Base-by-base conservation (phyloP, 2,113 vertebrate species). In the Poeciliopsis turrubarensis region DNA sequence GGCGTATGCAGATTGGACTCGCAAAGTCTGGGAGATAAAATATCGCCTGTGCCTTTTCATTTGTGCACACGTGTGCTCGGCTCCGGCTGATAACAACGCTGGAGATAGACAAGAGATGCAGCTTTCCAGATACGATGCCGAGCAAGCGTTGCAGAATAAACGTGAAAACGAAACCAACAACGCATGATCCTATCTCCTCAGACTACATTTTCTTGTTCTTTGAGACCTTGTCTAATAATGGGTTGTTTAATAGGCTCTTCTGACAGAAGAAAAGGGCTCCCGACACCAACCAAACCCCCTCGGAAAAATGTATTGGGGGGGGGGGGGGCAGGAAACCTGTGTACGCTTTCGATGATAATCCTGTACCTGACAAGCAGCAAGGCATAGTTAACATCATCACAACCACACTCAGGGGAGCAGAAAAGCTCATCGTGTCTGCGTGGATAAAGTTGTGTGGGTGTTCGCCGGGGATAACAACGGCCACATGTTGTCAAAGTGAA, bases 241-340 rank as follows among this genome's bases (percentile, higher is more conserved):
- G 67, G 70, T 63, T 47, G n/a, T 89, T 89, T 87, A 92, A 91
- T 88, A 78, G 83, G 87, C 90, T 86, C 70, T 72, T 85, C 82
- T 85, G 87, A 90, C 88, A 84, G 78, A 89, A 79, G 85, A 84
- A 88, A 87, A 82, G 75, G 72, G 83, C 71, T 89, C 71, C 87
- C 80, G 89, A 92, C 87, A 87, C 87, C 75, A 64, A 81, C 78
- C 85, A 90, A 90, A 84, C 82, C 89, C 82, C 37, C 34, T 69
- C 82, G 87, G 87, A 82, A 75, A 70, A 13, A 65, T 75, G 82
- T 81, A 90, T 86, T 87, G 81, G 84, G 84, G 37, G 90, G 78
- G 60, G 81, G 84, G 84, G 37, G 90, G 78, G 60, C 57, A 11
- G 32, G 78, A 66, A 80, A 69, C 77, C 74, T 61, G 75, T 54